Base-by-base conservation (phyloP, 1,140 invertebrate species). In the Trachymyrmex cornetzi region DNA sequence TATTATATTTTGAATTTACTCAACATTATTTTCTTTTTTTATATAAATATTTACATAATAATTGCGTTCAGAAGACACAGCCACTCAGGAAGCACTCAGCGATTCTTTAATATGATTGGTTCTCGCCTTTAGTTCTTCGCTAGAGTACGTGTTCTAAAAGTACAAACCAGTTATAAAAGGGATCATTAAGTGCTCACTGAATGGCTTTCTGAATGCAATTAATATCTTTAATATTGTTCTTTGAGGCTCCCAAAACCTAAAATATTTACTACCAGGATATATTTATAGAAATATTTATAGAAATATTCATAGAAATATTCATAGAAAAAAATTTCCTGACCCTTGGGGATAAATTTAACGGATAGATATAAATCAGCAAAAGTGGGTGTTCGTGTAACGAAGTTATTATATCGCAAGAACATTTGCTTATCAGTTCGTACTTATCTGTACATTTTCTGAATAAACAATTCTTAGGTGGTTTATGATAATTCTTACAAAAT, bases 401-500 rank as follows among this genome's bases (percentile, higher is more conserved):
- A 53, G 7, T 53, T 16, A 19, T 27, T 19, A 30, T 50, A 72
- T 50, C 3, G 5, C 3, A 19, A 1, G 11, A 64, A 66, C 30
- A 67, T 44, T 34, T 27, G 38, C 4, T 48, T 69, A 44, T 38
- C 34, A 22, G 0, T 48, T 48, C 16, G 12, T 69, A 24, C 6
- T 66, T 1, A 38, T 66, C 34, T 48, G 12, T 69, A 69, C 12
- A 69, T 69, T 50, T 14, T 67, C 34, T 22, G 22, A 75, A 57
- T 12, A 57, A 75, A 38, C 2, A 59, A 38, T 19, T 77, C 3
- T 72, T 53, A 19, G 12, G 1, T 48, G 14, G 16, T 44, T 59
- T 77, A 16, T 27, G 4, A 61, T 61, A 77, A 24, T 77, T 75
- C 2, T 6, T n/a, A 22, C 4, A 34, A 69, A 74, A 74, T 74